phyloP scores from a whole-genome alignment of 1,140 invertebrate genomes.

The Steinernema feltiae region DNA sequence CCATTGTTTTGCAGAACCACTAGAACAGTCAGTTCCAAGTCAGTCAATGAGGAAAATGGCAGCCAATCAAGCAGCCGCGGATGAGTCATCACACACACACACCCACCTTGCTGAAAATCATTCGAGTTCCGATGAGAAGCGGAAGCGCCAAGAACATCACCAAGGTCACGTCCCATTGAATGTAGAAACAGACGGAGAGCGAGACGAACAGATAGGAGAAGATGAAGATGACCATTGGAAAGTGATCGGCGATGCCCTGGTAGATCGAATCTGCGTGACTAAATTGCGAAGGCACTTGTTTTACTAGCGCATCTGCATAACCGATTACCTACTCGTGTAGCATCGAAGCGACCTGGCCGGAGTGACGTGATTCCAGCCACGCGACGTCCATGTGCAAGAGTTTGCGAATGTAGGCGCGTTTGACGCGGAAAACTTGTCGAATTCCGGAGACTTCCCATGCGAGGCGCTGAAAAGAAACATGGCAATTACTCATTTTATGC shows the following conservation, averaged over 20 bases:
- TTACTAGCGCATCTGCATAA: background rate
- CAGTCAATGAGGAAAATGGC: no score
- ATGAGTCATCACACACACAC: background rate
- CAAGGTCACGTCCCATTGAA: constrained; percentile 56
- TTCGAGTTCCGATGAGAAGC: constrained; percentile 44
- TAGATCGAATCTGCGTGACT: constrained; percentile 55
- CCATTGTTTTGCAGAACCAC: constrained; percentile 56
- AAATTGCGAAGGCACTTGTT: constrained; percentile 18
- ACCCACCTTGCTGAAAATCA: constrained; percentile 54
- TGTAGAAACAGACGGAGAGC: constrained; percentile 52
- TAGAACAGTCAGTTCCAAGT: no score
- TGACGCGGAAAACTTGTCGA: constrained; percentile 53
- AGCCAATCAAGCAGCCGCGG: no score
- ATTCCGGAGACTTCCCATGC: constrained; percentile 51
- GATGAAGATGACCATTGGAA: constrained; percentile 53
- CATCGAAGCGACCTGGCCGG: constrained; percentile 52
- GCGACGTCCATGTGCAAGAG: constrained; percentile 53
- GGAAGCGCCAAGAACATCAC: constrained; percentile 49
- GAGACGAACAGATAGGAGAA: constrained; percentile 39
- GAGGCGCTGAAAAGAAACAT: constrained; percentile 41
- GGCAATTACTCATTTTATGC: no score
- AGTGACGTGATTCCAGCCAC: constrained; percentile 53
- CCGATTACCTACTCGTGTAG: constrained; percentile 49
- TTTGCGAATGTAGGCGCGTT: constrained; percentile 52
- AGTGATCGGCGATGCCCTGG: constrained; percentile 54